Evolutionary conservation across 2,888 invertebrate species (phyloP).

Genomic region (Dasysyrphus albostriatus): DNA sequence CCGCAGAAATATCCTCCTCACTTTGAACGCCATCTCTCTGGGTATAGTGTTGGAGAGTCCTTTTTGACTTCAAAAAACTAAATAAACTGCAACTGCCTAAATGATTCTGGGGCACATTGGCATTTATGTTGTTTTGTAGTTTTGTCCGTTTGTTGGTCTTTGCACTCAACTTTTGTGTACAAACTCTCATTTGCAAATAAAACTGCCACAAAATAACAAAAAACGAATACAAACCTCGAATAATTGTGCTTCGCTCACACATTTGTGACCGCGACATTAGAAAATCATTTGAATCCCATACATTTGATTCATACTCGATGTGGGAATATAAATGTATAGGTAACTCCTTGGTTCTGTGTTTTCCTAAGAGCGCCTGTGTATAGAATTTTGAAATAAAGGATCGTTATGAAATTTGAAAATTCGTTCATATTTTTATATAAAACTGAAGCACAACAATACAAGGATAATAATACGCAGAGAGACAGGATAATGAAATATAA

Average conservation of each 20-base stretch:
- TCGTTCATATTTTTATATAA: constrained; percentile 14
- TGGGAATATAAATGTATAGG: not conserved
- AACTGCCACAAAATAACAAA: not conserved
- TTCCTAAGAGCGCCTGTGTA: constrained; percentile 12
- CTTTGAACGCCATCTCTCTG: not conserved
- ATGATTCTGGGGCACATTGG: constrained; percentile 29
- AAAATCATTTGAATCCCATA: constrained; percentile 37
- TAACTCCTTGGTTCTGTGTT: not conserved
- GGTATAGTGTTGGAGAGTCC: constrained; percentile 10
- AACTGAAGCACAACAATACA: constrained; percentile 14
- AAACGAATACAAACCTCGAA: not conserved
- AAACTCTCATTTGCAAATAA: constrained; percentile 25
- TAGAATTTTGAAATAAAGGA: not conserved
- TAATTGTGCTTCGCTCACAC: constrained; percentile 24
- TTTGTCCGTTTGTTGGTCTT: constrained; percentile 8
- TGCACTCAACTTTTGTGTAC: constrained; percentile 27
- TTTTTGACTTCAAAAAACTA: constrained; percentile 37
- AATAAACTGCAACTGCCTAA: constrained; percentile 53
- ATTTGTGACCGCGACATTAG: constrained; percentile 30
- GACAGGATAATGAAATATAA: constrained; percentile 65
- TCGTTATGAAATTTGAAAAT: not conserved
- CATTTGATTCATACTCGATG: not conserved
- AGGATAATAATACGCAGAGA: constrained; percentile 44
- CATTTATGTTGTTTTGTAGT: constrained; percentile 2
- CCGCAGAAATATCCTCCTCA: constrained; percentile 15